Percentiles rank a stretch among this genome's conserved stretches.
Conservation (phyloP, 1,140 invertebrate genomes). For the Bombus consobrinus region DNA sequence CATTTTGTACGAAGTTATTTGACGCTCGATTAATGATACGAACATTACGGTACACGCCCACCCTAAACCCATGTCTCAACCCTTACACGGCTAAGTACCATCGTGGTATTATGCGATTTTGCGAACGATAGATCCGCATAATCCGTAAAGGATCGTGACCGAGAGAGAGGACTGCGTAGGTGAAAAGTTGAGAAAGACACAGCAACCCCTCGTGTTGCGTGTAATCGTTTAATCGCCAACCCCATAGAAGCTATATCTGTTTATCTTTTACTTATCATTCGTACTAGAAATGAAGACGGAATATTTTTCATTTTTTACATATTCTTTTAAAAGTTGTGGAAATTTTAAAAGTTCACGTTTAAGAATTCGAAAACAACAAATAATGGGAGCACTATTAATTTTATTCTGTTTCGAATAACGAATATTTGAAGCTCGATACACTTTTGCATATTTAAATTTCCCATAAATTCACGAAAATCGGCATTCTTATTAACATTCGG, state of each 20-base stretch:
- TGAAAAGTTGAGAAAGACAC: conserved; percentile 57
- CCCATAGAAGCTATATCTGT: background rate
- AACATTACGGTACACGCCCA: conserved; percentile 62
- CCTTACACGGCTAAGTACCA: conserved; percentile 64
- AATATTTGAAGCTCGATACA: too few species aligned
- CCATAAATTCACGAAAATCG: background rate
- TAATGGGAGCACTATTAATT: too few species aligned
- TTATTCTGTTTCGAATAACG: too few species aligned
- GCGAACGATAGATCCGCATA: conserved; percentile 68
- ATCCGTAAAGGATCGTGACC: conserved; percentile 61
- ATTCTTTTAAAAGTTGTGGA: background rate
- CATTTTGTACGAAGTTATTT: conserved; percentile 68
- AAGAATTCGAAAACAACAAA: too few species aligned
- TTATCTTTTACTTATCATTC: background rate
- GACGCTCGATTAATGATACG: conserved; percentile 71
- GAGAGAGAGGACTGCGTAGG: conserved; percentile 40
- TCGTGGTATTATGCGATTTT: conserved; percentile 66
- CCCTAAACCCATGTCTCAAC: conserved; percentile 62
- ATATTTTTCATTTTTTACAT: background rate
- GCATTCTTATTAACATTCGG: background rate
- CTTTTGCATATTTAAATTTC: background rate
- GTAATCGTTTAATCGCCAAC: conserved; percentile 45
- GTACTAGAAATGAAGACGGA: background rate
- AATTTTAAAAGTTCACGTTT: background rate
- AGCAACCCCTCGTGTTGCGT: conserved; percentile 41